Evolutionary conservation across 1,140 invertebrate species (phyloP).

Genomic region (Hyposmocoma kahamanoa): DNA sequence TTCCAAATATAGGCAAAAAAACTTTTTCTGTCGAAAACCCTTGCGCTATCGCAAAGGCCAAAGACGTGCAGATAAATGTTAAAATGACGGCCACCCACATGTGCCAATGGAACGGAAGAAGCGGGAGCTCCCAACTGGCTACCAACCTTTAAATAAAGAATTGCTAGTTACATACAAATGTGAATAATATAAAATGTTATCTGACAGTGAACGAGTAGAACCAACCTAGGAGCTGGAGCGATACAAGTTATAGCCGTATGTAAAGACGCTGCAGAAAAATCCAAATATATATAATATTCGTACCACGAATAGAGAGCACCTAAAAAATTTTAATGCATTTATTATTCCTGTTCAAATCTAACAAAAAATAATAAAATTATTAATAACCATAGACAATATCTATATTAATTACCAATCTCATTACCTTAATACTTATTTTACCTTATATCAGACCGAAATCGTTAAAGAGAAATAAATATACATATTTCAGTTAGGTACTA

Average conservation of each 20-base stretch:
- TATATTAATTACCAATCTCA: too few species aligned
- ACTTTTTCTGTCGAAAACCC: conserved; percentile 39
- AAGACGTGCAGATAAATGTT: conserved; percentile 39
- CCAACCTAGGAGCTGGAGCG: conserved; percentile 72
- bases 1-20: conserved; percentile 57
- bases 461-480: too few species aligned
- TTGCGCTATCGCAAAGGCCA: conserved; percentile 47
- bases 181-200: neutral
- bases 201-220: neutral
- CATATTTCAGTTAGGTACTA: too few species aligned
- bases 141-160: conserved; percentile 51
- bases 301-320: conserved; percentile 77
- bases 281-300: conserved; percentile 70
- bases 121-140: conserved; percentile 55
- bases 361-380: too few species aligned
- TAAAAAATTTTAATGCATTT: too few species aligned
- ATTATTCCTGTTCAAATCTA: too few species aligned
- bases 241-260: conserved; percentile 76
- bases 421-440: too few species aligned
- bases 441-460: too few species aligned
- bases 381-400: too few species aligned
- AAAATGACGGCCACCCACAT: conserved; percentile 52
- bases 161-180: neutral
- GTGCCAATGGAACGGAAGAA: conserved; percentile 47
- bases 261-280: conserved; percentile 72